A percentile compares a stretch with the other conserved stretches of the same genome.
Evolutionary conservation across 2,797 vertebrate genomes (phyloP).

Genomic region (Pseudocheirus occidentalis): DNA sequence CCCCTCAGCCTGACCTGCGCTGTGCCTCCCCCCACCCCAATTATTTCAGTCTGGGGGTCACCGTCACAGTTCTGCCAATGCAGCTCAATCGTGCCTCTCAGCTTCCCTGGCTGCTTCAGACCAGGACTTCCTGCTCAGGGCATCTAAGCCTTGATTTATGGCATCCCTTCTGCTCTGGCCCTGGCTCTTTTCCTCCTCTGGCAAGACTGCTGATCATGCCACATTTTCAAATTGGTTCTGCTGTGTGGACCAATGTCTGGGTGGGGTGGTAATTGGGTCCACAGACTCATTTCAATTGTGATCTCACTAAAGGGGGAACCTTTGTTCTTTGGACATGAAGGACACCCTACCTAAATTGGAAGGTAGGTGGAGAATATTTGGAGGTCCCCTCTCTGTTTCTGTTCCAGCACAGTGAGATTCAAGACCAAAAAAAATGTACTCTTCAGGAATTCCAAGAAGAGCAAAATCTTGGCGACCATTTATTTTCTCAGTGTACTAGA

Average conservation of each 20-base stretch:
- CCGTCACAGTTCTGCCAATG: slow-evolving; percentile 34
- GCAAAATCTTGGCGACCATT: fast-evolving
- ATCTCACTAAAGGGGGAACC: slow-evolving; percentile 6
- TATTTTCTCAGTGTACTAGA: neutral
- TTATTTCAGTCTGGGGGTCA: slow-evolving; percentile 65
- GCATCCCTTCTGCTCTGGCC: neutral
- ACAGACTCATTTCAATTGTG: slow-evolving; percentile 28
- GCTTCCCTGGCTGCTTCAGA: slow-evolving; percentile 16
- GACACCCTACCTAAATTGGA: neutral
- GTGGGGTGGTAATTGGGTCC: slow-evolving; percentile 14
- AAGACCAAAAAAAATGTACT: neutral
- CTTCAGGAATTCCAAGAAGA: neutral
- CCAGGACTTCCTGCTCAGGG: slow-evolving; percentile 38
- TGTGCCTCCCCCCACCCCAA: slow-evolving; percentile 62
- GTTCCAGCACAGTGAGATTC: neutral
- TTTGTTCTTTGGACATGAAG: slow-evolving; percentile 20
- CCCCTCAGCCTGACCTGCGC: slow-evolving; percentile 27
- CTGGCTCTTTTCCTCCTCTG: neutral
- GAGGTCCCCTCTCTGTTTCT: neutral
- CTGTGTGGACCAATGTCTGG: slow-evolving; percentile 32
- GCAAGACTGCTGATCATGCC: slow-evolving; percentile 61
- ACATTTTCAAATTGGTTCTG: slow-evolving; percentile 70
- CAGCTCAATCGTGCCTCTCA: slow-evolving; percentile 29
- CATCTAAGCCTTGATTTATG: slow-evolving; percentile 45
- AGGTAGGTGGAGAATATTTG: neutral